Evolutionary conservation across 2,888 invertebrate genomes (phyloP).

Genomic region (Drosophila conformis): DNA sequence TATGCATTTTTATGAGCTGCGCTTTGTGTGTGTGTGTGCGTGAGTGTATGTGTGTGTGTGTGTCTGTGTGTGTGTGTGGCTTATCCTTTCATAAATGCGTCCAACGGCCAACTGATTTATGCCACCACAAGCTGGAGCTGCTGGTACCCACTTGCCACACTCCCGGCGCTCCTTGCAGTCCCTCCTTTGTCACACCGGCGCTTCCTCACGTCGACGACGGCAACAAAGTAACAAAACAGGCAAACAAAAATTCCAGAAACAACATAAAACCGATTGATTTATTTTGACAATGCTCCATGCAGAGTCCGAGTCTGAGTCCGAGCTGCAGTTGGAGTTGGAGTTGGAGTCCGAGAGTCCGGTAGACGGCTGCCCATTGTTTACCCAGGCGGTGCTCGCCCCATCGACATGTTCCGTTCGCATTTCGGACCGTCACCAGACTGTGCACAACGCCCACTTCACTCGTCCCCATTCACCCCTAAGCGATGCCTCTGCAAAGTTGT

Average conservation of each 20-base stretch:
- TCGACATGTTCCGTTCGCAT: constrained; percentile 73
- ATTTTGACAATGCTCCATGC: constrained; percentile 83
- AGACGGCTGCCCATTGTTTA: constrained; percentile 59
- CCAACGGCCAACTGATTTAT: constrained; percentile 77
- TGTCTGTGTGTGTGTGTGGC: constrained; percentile 49
- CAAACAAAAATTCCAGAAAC: constrained; percentile 81
- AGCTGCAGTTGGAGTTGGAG: constrained; percentile 4
- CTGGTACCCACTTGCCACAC: constrained; percentile 46
- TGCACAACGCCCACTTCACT: neutral
- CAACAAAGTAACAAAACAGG: constrained; percentile 74
- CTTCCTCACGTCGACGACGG: constrained; percentile 44
- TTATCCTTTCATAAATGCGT: constrained; percentile 82
- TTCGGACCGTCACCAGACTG: constrained; percentile 65
- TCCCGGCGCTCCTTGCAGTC: neutral
- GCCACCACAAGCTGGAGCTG: constrained; percentile 76
- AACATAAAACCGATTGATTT: constrained; percentile 84
- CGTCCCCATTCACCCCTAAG: constrained; percentile 9
- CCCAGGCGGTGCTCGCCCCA: constrained; percentile 36
- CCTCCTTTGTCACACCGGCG: constrained; percentile 36
- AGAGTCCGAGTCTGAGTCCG: constrained; percentile 30
- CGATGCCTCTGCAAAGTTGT: constrained; percentile 55
- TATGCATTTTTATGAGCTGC: constrained; percentile 74
- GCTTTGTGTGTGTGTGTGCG: constrained; percentile 29
- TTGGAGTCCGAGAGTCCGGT: constrained; percentile 25
- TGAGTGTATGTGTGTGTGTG: constrained; percentile 23